Percentiles rank a stretch among this genome's conserved stretches.
Evolutionary conservation across 2,888 invertebrate species (phyloP).

Genomic region (Nomada hirtipes): DNA sequence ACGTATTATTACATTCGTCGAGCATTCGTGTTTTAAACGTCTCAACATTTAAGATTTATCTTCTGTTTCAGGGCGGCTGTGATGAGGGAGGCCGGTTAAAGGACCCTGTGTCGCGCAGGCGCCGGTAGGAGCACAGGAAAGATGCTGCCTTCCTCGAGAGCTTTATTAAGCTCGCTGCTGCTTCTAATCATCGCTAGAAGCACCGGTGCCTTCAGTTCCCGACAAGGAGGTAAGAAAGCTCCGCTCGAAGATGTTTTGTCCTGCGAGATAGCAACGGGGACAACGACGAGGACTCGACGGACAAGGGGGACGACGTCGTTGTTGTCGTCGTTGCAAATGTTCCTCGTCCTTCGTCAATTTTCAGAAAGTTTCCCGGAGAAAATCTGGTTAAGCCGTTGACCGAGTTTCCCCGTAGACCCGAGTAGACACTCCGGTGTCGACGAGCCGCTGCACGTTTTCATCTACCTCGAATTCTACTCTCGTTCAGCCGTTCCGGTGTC

Average conservation of each 20-base stretch:
- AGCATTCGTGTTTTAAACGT: not conserved
- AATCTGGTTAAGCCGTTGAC: constrained; percentile 59
- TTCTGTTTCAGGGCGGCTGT: constrained; percentile 78
- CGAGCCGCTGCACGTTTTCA: constrained; percentile 9
- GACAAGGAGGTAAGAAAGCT: constrained; percentile 78
- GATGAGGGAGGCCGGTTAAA: constrained; percentile 83
- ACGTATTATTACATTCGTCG: too few species aligned
- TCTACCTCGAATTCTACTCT: constrained; percentile 9
- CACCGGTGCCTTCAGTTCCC: constrained; percentile 79
- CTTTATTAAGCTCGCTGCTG: constrained; percentile 79
- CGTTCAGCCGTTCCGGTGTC: constrained; percentile 26
- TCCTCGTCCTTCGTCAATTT: constrained; percentile 41
- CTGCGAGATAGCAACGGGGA: constrained; percentile 26
- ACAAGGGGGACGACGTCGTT: not conserved
- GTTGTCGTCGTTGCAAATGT: not conserved
- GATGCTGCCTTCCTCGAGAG: constrained; percentile 81
- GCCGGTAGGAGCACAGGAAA: constrained; percentile 78
- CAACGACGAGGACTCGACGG: constrained; percentile 16
- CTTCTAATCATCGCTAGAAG: constrained; percentile 81
- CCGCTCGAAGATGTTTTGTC: constrained; percentile 48
- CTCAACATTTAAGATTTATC: constrained; percentile 47
- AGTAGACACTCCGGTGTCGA: constrained; percentile 6
- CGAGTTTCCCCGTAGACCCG: constrained; percentile 29
- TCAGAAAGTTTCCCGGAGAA: constrained; percentile 44
- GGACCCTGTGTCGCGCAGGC: constrained; percentile 78